Evolutionary conservation across 2,797 vertebrate genomes (phyloP).

Genomic region (Vespertilio murinus): DNA sequence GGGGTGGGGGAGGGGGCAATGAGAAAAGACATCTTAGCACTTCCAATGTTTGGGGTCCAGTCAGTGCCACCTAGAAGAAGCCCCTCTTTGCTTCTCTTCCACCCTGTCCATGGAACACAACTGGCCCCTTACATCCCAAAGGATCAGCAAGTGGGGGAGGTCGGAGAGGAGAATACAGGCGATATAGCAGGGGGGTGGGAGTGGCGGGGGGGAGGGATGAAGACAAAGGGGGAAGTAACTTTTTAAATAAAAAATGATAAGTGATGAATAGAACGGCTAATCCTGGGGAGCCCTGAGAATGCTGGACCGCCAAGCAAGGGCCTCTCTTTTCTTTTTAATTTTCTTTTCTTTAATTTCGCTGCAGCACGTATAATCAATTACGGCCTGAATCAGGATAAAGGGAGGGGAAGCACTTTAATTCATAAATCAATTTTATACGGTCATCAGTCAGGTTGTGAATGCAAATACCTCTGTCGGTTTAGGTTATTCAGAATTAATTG

Average conservation of each 20-base stretch:
- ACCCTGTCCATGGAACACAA: not conserved
- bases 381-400: conserved; percentile 89
- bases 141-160: conserved; percentile 26
- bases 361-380: conserved; percentile 99
- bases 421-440: conserved; percentile 99
- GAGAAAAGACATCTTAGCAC: not conserved
- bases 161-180: conserved; percentile 4
- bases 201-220: not conserved
- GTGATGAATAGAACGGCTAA: conserved; percentile 85
- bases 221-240: conserved; percentile 81
- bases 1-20: no score
- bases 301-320: conserved; percentile 75
- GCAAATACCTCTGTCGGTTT: conserved; percentile 89
- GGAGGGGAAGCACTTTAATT: conserved; percentile 91
- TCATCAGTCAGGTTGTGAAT: conserved; percentile 99
- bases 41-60: not conserved
- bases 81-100: not conserved
- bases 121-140: not conserved
- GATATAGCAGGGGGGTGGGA: not conserved
- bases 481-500: conserved; percentile 91
- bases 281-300: conserved; percentile 84
- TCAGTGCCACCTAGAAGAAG: not conserved
- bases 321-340: conserved; percentile 83
- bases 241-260: conserved; percentile 85
- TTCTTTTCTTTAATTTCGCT: conserved; percentile 89